Percentiles rank a stretch among this genome's conserved stretches.
These are phyloP conservation scores for Caranx ignobilis DNA, from an alignment of 2,113 vertebrate species.

Conservation along the genomic window DNA sequence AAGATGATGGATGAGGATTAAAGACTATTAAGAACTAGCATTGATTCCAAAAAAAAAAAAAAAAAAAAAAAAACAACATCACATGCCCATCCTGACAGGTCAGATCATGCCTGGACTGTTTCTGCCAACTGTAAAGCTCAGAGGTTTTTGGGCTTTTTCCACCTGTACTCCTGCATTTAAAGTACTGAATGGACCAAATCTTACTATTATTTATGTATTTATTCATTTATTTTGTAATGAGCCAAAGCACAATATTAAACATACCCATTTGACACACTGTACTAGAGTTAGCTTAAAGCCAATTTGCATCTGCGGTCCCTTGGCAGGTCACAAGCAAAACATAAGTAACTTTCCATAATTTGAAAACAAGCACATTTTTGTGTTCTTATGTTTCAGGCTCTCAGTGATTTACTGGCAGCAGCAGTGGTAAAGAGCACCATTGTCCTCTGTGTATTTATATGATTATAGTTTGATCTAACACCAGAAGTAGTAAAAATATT, in stretches of 20 bases:
- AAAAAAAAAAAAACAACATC: slow-evolving; percentile 17
- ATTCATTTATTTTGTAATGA: too few relatives aligned
- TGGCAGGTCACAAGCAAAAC: too few relatives aligned
- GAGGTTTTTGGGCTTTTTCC: slow-evolving; percentile 24
- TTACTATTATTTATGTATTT: not conserved
- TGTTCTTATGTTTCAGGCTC: not conserved
- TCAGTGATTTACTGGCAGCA: slow-evolving; percentile 20
- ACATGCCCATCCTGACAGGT: slow-evolving; percentile 50
- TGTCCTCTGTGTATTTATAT: slow-evolving; percentile 19
- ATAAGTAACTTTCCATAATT: not conserved
- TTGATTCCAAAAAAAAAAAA: slow-evolving; percentile 21
- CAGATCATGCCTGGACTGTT: slow-evolving; percentile 45
- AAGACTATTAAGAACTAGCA: slow-evolving; percentile 55
- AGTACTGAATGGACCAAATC: not conserved
- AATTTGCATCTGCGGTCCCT: too few relatives aligned
- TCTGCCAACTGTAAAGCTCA: slow-evolving; percentile 7
- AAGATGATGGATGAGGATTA: slow-evolving; percentile 72
- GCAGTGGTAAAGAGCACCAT: not conserved
- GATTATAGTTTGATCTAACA: not conserved
- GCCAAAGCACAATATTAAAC: too few relatives aligned
- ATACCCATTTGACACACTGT: too few relatives aligned
- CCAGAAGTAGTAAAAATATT: slow-evolving; percentile 3
- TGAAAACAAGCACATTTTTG: not conserved
- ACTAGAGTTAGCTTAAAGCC: too few relatives aligned
- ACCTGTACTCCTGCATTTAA: not conserved